A percentile compares a stretch with the other conserved stretches of the same genome.
Conservation (phyloP, 2,113 vertebrate species). For the Tichodroma muraria region DNA sequence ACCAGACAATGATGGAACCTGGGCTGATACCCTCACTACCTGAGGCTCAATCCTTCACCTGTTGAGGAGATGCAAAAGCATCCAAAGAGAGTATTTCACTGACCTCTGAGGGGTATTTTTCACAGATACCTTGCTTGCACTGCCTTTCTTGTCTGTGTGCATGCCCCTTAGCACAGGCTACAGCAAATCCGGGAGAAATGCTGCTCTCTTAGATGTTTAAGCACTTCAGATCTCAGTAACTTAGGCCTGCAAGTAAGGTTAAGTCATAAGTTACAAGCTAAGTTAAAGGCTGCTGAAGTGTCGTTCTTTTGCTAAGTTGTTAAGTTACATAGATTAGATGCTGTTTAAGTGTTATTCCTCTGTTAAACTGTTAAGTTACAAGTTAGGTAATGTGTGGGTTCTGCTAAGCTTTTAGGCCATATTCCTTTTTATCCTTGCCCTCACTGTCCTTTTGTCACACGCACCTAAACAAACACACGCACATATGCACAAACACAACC, state of each 20-base stretch:
- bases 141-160: background rate
- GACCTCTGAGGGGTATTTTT: background rate
- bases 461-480: too few relatives aligned
- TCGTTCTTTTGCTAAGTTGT: background rate
- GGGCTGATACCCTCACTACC: background rate
- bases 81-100: background rate
- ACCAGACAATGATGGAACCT: fast-evolving
- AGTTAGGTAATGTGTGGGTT: background rate
- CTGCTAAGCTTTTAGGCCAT: background rate
- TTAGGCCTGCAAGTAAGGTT: background rate
- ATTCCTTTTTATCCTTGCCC: background rate
- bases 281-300: background rate
- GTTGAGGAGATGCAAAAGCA: background rate
- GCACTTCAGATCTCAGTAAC: background rate
- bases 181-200: background rate
- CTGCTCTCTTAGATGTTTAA: background rate
- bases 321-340: background rate
- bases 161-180: fast-evolving
- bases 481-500: background rate
- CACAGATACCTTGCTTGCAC: too few relatives aligned
- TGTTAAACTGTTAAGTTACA: background rate
- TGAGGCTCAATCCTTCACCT: background rate
- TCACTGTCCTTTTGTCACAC: background rate
- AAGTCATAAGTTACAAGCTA: background rate
- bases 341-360: background rate